Conservation (phyloP, 2,888 invertebrate genomes). For the Cistogaster globosa region DNA sequence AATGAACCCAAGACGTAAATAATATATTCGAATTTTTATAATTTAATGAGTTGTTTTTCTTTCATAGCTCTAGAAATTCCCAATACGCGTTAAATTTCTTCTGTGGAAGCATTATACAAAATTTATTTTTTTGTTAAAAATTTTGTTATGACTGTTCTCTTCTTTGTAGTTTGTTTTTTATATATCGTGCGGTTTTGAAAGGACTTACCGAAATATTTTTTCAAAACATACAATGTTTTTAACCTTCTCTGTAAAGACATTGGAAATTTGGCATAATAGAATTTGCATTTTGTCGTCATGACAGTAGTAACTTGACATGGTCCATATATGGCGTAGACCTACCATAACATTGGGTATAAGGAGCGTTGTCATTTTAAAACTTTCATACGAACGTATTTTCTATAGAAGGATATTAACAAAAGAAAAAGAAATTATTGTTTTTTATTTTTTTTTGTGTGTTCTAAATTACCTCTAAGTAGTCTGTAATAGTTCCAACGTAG, state of each 20-base stretch:
- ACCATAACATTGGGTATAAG: conserved; percentile 91
- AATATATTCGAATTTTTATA: too few species aligned
- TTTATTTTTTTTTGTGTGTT: not conserved
- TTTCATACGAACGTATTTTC: conserved; percentile 88
- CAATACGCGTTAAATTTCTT: too few species aligned
- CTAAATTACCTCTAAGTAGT: conserved; percentile 83
- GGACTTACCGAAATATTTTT: conserved; percentile 89
- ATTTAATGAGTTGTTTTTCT: too few species aligned
- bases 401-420: conserved; percentile 77
- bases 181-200: conserved; percentile 4
- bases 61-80: too few species aligned
- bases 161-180: not conserved
- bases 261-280: conserved; percentile 91
- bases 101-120: too few species aligned
- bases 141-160: too few species aligned
- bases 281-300: conserved; percentile 93
- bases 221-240: conserved; percentile 88
- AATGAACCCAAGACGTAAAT: too few species aligned
- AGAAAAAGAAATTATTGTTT: not conserved
- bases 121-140: too few species aligned
- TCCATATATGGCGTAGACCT: conserved; percentile 95
- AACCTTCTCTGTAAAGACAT: conserved; percentile 91
- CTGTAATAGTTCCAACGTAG: conserved; percentile 81
- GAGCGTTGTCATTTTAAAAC: conserved; percentile 88
- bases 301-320: conserved; percentile 92